These are phyloP conservation scores for Trematocara marginatum DNA, from an alignment of 2,113 vertebrate genomes.

Conservation along the genomic window DNA sequence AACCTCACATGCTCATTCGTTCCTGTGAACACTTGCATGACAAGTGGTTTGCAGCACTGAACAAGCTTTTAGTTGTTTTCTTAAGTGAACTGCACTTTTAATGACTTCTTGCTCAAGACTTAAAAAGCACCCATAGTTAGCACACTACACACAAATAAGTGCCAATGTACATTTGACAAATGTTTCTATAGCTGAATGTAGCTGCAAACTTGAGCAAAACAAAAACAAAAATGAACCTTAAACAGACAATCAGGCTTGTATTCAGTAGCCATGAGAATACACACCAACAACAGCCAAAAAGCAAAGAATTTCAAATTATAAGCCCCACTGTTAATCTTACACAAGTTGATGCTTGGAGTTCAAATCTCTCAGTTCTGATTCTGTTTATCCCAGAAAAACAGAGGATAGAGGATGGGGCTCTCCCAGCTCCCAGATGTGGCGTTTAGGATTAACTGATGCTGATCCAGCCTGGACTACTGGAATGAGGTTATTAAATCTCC, in stretches of 20 bases:
- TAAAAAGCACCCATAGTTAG: neutral
- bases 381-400: slow-evolving; percentile 19
- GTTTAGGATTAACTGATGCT: slow-evolving; percentile 38
- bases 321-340: slow-evolving; percentile 7
- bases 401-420: neutral
- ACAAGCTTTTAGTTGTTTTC: neutral
- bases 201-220: neutral
- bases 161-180: neutral
- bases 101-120: neutral
- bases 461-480: slow-evolving; percentile 34
- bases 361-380: neutral
- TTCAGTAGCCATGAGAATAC: neutral
- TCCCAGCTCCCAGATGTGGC: slow-evolving; percentile 41
- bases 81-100: neutral
- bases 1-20: neutral
- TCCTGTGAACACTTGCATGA: neutral
- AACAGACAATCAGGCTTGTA: neutral
- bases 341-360: neutral
- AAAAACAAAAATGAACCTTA: neutral
- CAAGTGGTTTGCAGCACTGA: neutral
- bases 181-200: neutral
- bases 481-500: slow-evolving; percentile 23
- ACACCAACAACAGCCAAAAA: neutral
- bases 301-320: neutral
- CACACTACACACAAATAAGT: neutral